Conservation (phyloP, 2,888 invertebrate genomes). For the Drosophila suboccidentalis region DNA sequence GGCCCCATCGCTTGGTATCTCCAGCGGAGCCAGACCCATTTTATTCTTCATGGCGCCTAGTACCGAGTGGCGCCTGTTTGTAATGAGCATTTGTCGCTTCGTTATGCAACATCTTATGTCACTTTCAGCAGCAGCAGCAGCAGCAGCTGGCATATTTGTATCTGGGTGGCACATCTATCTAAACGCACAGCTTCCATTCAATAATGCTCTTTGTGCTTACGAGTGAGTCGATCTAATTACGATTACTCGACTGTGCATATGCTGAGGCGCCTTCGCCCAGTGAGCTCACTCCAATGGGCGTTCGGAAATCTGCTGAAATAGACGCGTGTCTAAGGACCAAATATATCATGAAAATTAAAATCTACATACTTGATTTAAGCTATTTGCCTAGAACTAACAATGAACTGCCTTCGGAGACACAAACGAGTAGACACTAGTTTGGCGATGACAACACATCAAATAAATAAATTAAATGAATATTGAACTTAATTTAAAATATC, state of each 20-base stretch:
- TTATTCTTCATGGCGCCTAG: conserved; percentile 69
- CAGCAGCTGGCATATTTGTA: conserved; percentile 39
- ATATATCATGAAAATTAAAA: conserved; percentile 10
- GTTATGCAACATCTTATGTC: conserved; percentile 53
- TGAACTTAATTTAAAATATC: neutral
- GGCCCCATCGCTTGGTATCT: conserved; percentile 29
- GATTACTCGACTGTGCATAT: conserved; percentile 61
- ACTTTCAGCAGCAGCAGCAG: conserved; percentile 16
- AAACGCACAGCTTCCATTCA: conserved; percentile 6
- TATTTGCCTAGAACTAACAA: conserved; percentile 5
- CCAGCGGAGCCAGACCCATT: conserved; percentile 49
- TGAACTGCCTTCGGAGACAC: neutral
- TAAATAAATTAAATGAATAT: neutral
- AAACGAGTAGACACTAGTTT: neutral
- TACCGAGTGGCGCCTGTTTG: conserved; percentile 62
- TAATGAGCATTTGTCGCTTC: conserved; percentile 51
- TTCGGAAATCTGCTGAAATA: conserved; percentile 1
- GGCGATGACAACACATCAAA: neutral
- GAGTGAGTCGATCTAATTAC: conserved; percentile 67
- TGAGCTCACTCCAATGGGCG: conserved; percentile 18
- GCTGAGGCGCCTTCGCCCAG: conserved; percentile 49
- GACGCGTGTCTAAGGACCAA: conserved; percentile 31
- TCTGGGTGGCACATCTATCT: conserved; percentile 4
- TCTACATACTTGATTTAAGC: conserved; percentile 10
- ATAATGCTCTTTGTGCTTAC: conserved; percentile 47